Percentiles rank a stretch among this genome's conserved stretches.
Conservation (phyloP, 2,113 vertebrate genomes). For the Thalassarche chlororhynchos region DNA sequence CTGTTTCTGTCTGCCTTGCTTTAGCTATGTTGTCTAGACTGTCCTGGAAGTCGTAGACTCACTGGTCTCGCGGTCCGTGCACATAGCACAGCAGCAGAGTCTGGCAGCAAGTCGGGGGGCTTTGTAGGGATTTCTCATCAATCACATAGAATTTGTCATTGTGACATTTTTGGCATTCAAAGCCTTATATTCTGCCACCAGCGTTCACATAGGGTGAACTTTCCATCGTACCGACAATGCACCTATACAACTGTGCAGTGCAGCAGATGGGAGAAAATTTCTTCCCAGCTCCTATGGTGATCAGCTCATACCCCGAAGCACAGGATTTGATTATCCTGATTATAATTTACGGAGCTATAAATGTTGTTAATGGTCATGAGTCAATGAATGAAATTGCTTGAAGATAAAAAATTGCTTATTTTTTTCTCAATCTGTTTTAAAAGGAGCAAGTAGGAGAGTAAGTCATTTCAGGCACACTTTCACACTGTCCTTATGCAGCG, state of each 20-base stretch:
- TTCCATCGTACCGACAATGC: neutral
- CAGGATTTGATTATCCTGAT: slow-evolving; percentile 10
- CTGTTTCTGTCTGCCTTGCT: slow-evolving; percentile 1
- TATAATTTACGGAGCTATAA: neutral
- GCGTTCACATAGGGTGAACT: neutral
- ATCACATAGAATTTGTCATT: neutral
- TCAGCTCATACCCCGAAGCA: neutral
- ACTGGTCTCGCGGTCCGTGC: rapidly evolving
- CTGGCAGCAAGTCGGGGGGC: neutral
- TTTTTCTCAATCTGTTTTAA: neutral
- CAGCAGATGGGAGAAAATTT: neutral
- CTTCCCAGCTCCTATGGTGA: neutral
- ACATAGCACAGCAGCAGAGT: neutral
- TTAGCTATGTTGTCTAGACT: neutral
- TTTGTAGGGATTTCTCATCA: neutral
- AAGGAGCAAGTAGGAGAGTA: neutral
- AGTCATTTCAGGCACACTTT: neutral
- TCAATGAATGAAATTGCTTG: neutral
- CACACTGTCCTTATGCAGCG: neutral
- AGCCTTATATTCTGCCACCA: neutral
- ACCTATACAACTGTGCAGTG: neutral
- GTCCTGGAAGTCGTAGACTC: neutral
- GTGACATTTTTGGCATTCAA: neutral
- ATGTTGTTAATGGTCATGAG: neutral
- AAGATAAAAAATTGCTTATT: neutral